Percentiles rank a stretch among this genome's conserved stretches.
Conservation (phyloP, 64 coral and sea anemone species). For the Platygyra sinensis region DNA sequence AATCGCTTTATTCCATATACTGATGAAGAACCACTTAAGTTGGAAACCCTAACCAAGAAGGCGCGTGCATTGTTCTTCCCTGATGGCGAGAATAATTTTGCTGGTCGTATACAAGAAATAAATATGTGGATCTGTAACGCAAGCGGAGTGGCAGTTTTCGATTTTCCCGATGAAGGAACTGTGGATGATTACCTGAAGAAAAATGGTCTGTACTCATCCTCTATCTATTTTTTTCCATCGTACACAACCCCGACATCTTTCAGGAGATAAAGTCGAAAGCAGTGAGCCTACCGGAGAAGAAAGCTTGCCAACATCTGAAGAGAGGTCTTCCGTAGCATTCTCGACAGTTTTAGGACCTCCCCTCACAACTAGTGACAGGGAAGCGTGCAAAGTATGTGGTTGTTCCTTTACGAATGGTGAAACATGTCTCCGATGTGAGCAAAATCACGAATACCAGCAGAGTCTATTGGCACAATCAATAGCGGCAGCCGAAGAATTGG, state of each 20-base stretch:
- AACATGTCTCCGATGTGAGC: slow-evolving; percentile 28
- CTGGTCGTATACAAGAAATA: slow-evolving; percentile 39
- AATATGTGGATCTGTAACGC: slow-evolving; percentile 4
- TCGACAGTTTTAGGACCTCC: neutral
- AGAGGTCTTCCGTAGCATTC: neutral
- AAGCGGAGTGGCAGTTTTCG: slow-evolving; percentile 23
- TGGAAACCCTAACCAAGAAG: neutral
- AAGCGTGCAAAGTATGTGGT: slow-evolving; percentile 35
- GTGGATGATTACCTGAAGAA: slow-evolving; percentile 41
- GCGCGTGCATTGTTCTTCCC: slow-evolving; percentile 43
- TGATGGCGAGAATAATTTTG: slow-evolving; percentile 34
- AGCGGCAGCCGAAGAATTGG: too few species aligned
- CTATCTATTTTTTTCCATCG: slow-evolving; percentile 58
- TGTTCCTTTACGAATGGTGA: slow-evolving; percentile 41
- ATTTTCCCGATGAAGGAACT: slow-evolving; percentile 47
- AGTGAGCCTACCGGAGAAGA: neutral
- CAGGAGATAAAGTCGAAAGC: slow-evolving; percentile 38
- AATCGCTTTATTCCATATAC: slow-evolving; percentile 39
- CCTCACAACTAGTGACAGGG: neutral
- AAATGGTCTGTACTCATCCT: slow-evolving; percentile 53
- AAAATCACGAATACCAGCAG: slow-evolving; percentile 31
- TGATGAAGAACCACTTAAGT: neutral
- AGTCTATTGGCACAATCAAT: neutral
- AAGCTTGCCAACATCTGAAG: neutral
- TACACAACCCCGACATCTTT: slow-evolving; percentile 38